phyloP scores from a whole-genome alignment of 1,140 invertebrate genomes.

The Cataglyphis hispanica region DNA sequence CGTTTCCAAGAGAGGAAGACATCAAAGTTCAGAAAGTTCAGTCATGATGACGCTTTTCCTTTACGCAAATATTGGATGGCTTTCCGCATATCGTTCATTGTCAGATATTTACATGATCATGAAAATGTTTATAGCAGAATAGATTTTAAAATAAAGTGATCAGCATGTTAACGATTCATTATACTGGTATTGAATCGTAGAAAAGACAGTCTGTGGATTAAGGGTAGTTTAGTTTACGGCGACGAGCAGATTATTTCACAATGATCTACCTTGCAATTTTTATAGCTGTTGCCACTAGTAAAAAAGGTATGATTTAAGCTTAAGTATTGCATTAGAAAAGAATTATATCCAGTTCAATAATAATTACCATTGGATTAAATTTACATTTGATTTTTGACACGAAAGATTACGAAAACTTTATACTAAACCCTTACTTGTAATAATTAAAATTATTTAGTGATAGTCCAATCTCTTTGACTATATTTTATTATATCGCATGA shows the following conservation, averaged over 20 bases:
- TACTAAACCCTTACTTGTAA: not conserved
- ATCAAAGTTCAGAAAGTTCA: slow-evolving; percentile 53
- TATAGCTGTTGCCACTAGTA: not conserved
- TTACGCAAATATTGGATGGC: slow-evolving; percentile 41
- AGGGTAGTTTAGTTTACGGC: slow-evolving; percentile 1
- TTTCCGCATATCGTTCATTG: slow-evolving; percentile 1
- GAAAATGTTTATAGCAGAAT: slow-evolving; percentile 25
- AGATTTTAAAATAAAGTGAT: slow-evolving; percentile 32
- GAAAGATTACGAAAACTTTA: not conserved
- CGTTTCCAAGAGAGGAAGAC: slow-evolving; percentile 60
- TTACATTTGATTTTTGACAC: not conserved
- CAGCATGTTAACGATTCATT: slow-evolving; percentile 13
- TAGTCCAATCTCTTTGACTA: not conserved
- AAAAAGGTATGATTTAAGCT: not conserved
- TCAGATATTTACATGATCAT: slow-evolving; percentile 51
- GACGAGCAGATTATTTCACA: slow-evolving; percentile 31
- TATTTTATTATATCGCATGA: not conserved
- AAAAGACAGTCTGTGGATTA: slow-evolving; percentile 40
- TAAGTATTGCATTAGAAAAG: not conserved
- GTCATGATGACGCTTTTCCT: slow-evolving; percentile 25
- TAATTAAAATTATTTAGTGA: slow-evolving; percentile 2
- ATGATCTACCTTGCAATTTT: not conserved
- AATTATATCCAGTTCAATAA: not conserved
- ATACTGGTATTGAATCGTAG: not conserved
- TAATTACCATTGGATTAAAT: not conserved